Evolutionary conservation across 2,113 vertebrate species (phyloP).

Genomic region (Barbus barbus): DNA sequence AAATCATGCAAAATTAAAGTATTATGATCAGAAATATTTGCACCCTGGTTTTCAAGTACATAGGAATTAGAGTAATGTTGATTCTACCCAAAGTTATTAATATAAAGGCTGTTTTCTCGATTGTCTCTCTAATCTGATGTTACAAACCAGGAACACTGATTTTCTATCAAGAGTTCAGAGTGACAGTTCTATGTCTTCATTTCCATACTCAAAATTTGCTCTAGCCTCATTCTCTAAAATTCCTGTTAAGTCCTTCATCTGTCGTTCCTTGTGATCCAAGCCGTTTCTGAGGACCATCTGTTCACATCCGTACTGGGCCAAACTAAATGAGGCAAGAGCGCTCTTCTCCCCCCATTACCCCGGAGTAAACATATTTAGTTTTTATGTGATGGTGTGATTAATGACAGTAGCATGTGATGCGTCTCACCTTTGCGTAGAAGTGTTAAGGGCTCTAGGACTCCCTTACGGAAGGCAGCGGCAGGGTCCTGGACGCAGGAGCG

Average conservation of each 20-base stretch:
- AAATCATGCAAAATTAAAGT: neutral
- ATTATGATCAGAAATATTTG: neutral
- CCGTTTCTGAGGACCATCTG: conserved; percentile 39
- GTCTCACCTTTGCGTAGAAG: conserved; percentile 86
- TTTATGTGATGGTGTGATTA: conserved; percentile 20
- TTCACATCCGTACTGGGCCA: conserved; percentile 14
- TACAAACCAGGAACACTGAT: conserved; percentile 10
- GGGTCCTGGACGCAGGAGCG: conserved; percentile 96
- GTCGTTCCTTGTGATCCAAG: conserved; percentile 38
- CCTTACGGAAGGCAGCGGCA: conserved; percentile 84
- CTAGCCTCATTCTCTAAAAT: conserved; percentile 15
- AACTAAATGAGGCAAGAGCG: conserved; percentile 13
- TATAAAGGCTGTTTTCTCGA: neutral
- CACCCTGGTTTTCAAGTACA: neutral
- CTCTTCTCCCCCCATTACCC: conserved; percentile 36
- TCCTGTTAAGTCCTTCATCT: conserved; percentile 47
- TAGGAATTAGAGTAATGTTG: neutral
- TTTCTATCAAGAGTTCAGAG: neutral
- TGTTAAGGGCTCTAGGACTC: conserved; percentile 86
- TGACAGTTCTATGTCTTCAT: conserved; percentile 6
- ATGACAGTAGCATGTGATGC: neutral
- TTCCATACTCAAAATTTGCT: conserved; percentile 20
- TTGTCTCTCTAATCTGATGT: neutral
- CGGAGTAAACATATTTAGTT: conserved; percentile 24
- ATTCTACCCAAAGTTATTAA: neutral